Conservation (phyloP, 2,113 vertebrate genomes). For the Micronisus gabar region DNA sequence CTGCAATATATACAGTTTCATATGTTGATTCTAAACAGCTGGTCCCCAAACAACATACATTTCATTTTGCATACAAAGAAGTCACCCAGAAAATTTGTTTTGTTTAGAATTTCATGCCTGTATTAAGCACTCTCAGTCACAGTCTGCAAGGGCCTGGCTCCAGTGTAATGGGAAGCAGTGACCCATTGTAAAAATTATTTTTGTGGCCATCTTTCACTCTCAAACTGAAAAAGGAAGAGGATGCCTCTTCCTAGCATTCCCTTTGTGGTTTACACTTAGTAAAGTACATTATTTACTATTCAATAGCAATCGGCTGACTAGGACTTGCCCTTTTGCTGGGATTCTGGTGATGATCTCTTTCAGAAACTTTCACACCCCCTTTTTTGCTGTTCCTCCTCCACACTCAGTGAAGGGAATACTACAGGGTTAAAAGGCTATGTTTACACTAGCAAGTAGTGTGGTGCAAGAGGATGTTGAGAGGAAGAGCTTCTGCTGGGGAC, state of each 20-base stretch:
- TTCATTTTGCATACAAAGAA: neutral
- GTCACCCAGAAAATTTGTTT: neutral
- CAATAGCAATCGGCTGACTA: neutral
- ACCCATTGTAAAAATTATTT: neutral
- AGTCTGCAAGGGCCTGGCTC: neutral
- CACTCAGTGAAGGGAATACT: neutral
- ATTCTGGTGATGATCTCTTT: neutral
- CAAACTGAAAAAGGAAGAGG: neutral
- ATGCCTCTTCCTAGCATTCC: neutral
- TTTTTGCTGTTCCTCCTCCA: neutral
- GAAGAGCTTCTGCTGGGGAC: neutral
- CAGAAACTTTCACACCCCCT: neutral
- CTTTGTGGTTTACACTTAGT: neutral
- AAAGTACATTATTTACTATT: neutral
- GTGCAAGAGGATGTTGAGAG: neutral
- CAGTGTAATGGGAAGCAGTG: neutral
- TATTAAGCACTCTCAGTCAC: neutral
- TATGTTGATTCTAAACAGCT: neutral
- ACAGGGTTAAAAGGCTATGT: neutral
- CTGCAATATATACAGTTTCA: neutral
- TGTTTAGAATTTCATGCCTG: neutral
- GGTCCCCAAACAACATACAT: neutral
- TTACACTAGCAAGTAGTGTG: neutral
- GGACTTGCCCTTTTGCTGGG: neutral
- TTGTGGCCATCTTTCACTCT: neutral